Base-by-base conservation (phyloP, 2,113 vertebrate genomes). In the Phrynocephalus versicolor region DNA sequence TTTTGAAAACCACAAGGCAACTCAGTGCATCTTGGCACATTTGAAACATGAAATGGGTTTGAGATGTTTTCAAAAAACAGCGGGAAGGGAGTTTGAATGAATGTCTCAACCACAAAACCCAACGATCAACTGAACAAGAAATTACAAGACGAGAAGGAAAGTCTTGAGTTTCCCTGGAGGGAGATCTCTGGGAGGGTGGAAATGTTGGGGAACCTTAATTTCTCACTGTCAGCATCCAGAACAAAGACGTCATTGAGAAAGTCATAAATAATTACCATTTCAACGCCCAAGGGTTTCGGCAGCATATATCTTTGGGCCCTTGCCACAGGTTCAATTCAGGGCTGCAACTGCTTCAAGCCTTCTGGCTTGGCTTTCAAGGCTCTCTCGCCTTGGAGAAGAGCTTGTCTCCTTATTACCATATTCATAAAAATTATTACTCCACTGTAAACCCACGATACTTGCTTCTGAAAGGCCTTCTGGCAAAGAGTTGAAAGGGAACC, bases 311-410 rank as follows among this genome's bases (percentile, higher is more conserved):
- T 83, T 87, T 88, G 87, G 79, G 65, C 55, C 69, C 72, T 62
- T 92, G 91, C 83, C 90, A 83, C 18, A 25, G 57, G 57, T 79
- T 91, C 82, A 86, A 64, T 88, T 88, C 73, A 51, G 84, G 89
- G 70, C 33, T 91, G 77, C 72, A 88, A 81, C 51, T 85, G 73
- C 79, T 87, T 33, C 65, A 71, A 91, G 89, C 86, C 69, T 2
- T 79, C 45, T 86, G 87, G 87, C 80, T 89, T 82, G 82, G 57
- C 77, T 72, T 19, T 86, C 30, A 62, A 58, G 18, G 81, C 64
- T 79, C 19, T 79, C 19, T 62, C 70, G 55, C 60, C 72, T 67
- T 79, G 51, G 71, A 91, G 71, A 82, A 64, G 64, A 60, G 89
- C 82, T 87, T 60, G 75, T 77, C 64, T 89, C 57, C 64, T 88